Percentiles rank a stretch among this genome's conserved stretches.
phyloP scores from a whole-genome alignment of 2,113 vertebrate species.

The Cinclus cinclus region DNA sequence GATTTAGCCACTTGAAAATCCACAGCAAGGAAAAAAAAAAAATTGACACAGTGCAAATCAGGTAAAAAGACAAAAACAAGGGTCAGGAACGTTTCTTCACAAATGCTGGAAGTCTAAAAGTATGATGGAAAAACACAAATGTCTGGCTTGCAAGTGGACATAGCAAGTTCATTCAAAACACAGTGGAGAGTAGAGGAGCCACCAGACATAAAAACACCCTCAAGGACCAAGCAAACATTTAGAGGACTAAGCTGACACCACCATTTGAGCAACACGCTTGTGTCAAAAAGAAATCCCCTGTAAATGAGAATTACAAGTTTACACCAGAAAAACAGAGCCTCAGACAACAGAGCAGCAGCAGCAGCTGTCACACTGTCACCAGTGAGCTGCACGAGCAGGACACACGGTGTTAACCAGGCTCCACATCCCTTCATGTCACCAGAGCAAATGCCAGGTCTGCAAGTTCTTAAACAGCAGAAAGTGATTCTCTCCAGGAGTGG shows the following conservation, averaged over 20 bases:
- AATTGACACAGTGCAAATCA: background rate
- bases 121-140: background rate
- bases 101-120: background rate
- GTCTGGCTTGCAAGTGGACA: background rate
- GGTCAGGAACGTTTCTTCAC: background rate
- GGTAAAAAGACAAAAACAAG: background rate
- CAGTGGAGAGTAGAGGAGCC: background rate
- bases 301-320: background rate
- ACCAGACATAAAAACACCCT: background rate
- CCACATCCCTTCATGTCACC: rapidly evolving
- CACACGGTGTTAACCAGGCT: rapidly evolving
- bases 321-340: background rate
- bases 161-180: background rate
- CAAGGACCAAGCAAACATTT: background rate
- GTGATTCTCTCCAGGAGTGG: background rate
- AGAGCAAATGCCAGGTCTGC: background rate
- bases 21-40: background rate
- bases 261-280: background rate
- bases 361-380: background rate
- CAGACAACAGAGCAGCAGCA: background rate
- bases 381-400: background rate
- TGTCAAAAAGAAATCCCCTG: background rate
- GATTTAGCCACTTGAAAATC: background rate
- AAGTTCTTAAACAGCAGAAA: background rate
- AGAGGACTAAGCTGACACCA: background rate